Evolutionary conservation across 2,797 vertebrate species (phyloP), one percentile per base, ranked within the genome.

Genomic region (Gambelia wislizenii): DNA sequence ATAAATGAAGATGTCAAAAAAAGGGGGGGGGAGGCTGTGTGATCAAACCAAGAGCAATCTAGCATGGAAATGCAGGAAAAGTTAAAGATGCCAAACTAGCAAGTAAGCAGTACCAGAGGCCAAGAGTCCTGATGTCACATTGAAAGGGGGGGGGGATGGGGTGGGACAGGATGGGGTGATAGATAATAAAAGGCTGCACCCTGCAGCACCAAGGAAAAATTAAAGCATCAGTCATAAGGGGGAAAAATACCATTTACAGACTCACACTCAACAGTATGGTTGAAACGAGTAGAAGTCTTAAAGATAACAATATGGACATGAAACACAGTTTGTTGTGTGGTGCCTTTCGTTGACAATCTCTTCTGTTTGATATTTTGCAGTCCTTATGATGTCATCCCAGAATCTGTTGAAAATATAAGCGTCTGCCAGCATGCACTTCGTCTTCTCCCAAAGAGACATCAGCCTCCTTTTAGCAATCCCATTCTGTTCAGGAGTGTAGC

Each of bases 11-110:
- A 67, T 20, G 78, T 7, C 0, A 2, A 88, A 70, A 72, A 89
- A 89, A 1, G 9, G 27, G 75, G 89, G 88, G 85, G 86, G 67
- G 76, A 16, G 39, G 80, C 20, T 74, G 3, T 74, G 36, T 69
- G 80, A 85, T 67, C 85, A 78, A 69, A 33, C 86, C n/a, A 85
- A 89, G 8, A 76, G 89, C 84, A 89, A 20, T 90, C n/a, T n/a
- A 1, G 3, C 4, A 90, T 67, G 4, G 14, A 91, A n/a, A 39
- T 91, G 81, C 2, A 90, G 30, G 6, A 52, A 12, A 39, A 33
- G n/a, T 61, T 59, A 82, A 42, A 77, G 42, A 61, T 22, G 69
- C 52, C 87, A 59, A 72, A 92, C 56, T 2, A 87, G 44, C 2
- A 87, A 44, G 14, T 56, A 79, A 78, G 67, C n/a, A 49, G 78